phyloP scores from a whole-genome alignment of 2,113 vertebrate genomes.

The Reinhardtius hippoglossoides region DNA sequence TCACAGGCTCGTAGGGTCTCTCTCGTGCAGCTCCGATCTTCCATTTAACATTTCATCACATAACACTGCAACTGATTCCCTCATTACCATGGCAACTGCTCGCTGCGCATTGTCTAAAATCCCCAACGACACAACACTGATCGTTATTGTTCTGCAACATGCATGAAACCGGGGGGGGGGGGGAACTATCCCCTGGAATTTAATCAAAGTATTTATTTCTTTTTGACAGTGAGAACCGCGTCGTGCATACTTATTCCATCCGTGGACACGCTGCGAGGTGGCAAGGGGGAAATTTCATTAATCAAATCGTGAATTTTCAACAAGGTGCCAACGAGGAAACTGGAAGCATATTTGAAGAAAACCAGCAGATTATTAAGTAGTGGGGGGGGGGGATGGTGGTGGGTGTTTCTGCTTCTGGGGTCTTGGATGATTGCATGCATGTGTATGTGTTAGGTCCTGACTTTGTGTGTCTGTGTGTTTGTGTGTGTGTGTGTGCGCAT shows the following conservation, averaged over 20 bases:
- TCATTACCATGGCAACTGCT: constrained; percentile 48
- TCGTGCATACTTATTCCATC: no score
- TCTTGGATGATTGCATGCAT: constrained; percentile 12
- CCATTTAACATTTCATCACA: constrained; percentile 24
- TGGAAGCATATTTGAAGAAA: constrained; percentile 49
- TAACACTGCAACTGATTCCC: constrained; percentile 20
- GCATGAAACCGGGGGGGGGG: constrained; percentile 23
- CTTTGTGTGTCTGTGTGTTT: neutral
- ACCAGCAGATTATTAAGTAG: constrained; percentile 47
- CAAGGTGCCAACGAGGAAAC: constrained; percentile 33
- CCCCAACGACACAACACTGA: constrained; percentile 24
- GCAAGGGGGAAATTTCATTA: constrained; percentile 25
- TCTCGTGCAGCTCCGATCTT: neutral
- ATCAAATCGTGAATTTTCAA: constrained; percentile 25
- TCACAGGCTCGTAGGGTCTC: neutral
- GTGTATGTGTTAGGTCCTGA: neutral
- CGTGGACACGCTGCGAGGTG: neutral
- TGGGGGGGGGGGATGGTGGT: constrained; percentile 25
- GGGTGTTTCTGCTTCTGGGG: constrained; percentile 57
- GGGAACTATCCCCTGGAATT: constrained; percentile 11
- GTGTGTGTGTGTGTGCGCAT: constrained; percentile 2
- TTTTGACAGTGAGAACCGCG: neutral
- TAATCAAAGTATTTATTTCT: constrained; percentile 7
- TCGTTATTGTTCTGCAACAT: constrained; percentile 32
- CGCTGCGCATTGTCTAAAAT: neutral